Conservation (phyloP, 2,113 vertebrate genomes). For the Notechis scutatus region DNA sequence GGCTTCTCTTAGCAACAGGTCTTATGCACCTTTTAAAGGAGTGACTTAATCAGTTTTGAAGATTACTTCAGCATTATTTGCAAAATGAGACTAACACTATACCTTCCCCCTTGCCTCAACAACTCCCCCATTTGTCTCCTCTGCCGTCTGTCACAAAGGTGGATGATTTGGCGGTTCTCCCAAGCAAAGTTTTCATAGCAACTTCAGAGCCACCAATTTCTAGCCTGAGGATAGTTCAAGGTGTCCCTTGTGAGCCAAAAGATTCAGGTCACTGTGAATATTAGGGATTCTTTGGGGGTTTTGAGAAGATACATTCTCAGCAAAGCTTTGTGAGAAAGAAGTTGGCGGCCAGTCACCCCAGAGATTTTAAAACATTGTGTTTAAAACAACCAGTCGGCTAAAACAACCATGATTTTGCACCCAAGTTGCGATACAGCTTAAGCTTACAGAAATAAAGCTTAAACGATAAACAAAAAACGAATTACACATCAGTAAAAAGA, state of each 20-base stretch:
- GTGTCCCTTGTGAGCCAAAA: neutral
- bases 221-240: neutral
- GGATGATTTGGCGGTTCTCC: neutral
- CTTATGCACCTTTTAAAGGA: neutral
- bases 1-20: neutral
- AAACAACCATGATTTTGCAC: neutral
- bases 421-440: neutral
- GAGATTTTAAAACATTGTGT: neutral
- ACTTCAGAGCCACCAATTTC: neutral
- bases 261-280: neutral
- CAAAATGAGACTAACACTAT: neutral
- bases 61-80: neutral
- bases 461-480: neutral
- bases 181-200: neutral
- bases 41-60: neutral
- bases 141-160: neutral
- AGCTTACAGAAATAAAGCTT: neutral
- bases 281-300: neutral
- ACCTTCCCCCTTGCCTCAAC: neutral
- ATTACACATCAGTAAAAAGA: neutral
- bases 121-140: neutral
- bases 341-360: fast-evolving
- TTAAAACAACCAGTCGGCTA: neutral
- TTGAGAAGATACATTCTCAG: neutral
- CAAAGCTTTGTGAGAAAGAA: fast-evolving